phyloP scores from a whole-genome alignment of 2,888 invertebrate genomes.

The Drosophila infuscata region DNA sequence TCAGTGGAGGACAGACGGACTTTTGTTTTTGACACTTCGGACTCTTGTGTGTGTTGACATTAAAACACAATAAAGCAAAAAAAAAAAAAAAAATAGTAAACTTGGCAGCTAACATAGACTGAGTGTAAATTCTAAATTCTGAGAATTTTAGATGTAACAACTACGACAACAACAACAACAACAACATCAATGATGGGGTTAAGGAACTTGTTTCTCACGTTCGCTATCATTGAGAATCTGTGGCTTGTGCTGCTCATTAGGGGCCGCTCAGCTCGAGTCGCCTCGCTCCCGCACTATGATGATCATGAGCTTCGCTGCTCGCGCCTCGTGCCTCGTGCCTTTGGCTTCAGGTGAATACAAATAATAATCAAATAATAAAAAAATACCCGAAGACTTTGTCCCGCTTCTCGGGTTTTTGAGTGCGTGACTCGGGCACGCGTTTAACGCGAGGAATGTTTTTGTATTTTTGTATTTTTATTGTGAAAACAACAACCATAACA shows the following conservation, averaged over 20 bases:
- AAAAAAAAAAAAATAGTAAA: constrained; percentile 1
- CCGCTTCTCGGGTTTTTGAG: constrained; percentile 38
- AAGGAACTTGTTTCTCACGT: constrained; percentile 43
- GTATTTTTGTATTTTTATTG: constrained; percentile 12
- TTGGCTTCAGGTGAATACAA: constrained; percentile 40
- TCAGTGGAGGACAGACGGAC: constrained; percentile 22
- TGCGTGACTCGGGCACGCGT: constrained; percentile 73
- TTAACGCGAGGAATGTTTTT: constrained; percentile 35
- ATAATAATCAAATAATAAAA: neutral
- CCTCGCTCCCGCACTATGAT: neutral
- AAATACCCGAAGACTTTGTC: constrained; percentile 38
- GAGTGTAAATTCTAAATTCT: neutral
- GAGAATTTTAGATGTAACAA: neutral
- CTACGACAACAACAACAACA: neutral
- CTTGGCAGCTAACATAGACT: constrained; percentile 37
- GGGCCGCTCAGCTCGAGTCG: constrained; percentile 13
- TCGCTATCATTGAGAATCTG: constrained; percentile 1
- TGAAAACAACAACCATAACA: constrained; percentile 12
- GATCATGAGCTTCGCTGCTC: constrained; percentile 44
- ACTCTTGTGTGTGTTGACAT: constrained; percentile 55
- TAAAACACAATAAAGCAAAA: constrained; percentile 33
- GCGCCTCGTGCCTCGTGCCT: constrained; percentile 13
- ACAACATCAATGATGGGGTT: constrained; percentile 18
- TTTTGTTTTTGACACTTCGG: constrained; percentile 41
- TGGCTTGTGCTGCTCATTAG: constrained; percentile 40